Conservation (phyloP, 2,113 vertebrate species). For the Verasper variegatus region DNA sequence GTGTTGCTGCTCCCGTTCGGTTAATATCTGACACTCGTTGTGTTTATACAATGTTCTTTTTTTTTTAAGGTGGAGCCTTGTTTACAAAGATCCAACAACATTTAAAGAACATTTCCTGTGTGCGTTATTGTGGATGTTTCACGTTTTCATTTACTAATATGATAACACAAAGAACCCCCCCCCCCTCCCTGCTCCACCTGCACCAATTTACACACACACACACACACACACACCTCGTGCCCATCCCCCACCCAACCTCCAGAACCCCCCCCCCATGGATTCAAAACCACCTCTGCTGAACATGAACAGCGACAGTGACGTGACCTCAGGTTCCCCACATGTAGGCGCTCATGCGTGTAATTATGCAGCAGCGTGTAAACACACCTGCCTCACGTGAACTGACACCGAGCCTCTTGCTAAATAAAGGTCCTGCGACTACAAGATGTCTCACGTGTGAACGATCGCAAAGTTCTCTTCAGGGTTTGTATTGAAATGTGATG, state of each 20-base stretch:
- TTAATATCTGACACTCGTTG: conserved; percentile 55
- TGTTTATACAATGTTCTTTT: conserved; percentile 39
- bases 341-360: conserved; percentile 5
- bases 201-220: not conserved
- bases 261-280: not conserved
- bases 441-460: not conserved
- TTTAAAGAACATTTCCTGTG: conserved; percentile 42
- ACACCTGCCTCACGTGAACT: not conserved
- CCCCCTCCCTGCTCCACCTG: not conserved
- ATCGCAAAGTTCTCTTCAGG: not conserved
- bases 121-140: conserved; percentile 7
- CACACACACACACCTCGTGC: too few relatives aligned
- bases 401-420: not conserved
- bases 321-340: conserved; percentile 1
- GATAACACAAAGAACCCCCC: conserved; percentile 21
- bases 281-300: conserved; percentile 4
- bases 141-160: conserved; percentile 1
- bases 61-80: conserved; percentile 23
- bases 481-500: not conserved
- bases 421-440: not conserved
- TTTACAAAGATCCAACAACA: conserved; percentile 39
- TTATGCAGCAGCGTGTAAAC: conserved; percentile 6
- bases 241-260: not conserved
- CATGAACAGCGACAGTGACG: conserved; percentile 6
- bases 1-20: conserved; percentile 49